Conservation (phyloP, 2,888 invertebrate species). For the Melikaiella ostensackeni region DNA sequence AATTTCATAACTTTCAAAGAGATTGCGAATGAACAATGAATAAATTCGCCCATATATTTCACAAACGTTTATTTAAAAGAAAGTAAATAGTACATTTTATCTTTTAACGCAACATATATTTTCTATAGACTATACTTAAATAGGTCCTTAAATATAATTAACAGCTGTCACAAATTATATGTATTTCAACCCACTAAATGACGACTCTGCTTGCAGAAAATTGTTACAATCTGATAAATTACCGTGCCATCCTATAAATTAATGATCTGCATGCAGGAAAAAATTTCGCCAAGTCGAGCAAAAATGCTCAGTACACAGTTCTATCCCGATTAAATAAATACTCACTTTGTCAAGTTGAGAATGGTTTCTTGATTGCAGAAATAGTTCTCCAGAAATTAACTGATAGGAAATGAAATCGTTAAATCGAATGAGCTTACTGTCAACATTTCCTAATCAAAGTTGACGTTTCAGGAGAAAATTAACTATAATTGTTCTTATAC, state of each 20-base stretch:
- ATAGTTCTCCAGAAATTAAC: neutral
- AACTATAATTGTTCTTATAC: neutral
- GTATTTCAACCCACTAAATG: neutral
- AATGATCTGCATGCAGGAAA: neutral
- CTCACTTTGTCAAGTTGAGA: neutral
- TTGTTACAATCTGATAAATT: slow-evolving; percentile 13
- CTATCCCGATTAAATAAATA: slow-evolving; percentile 7
- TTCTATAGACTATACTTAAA: neutral
- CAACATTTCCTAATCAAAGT: neutral
- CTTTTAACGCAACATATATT: slow-evolving; percentile 5
- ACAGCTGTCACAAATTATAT: neutral
- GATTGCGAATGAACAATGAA: neutral
- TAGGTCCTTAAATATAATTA: slow-evolving; percentile 13
- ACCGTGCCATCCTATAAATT: neutral
- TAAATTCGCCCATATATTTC: neutral
- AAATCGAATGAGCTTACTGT: neutral
- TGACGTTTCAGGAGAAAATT: neutral
- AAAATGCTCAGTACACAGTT: neutral
- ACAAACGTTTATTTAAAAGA: slow-evolving; percentile 22
- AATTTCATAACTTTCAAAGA: neutral
- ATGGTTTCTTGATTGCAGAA: neutral
- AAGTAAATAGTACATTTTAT: slow-evolving; percentile 13
- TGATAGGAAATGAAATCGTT: neutral
- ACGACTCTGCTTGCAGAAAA: neutral
- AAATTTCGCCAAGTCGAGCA: slow-evolving; percentile 3